phyloP scores from a whole-genome alignment of 2,113 vertebrate species.

The Dermatemys mawii region DNA sequence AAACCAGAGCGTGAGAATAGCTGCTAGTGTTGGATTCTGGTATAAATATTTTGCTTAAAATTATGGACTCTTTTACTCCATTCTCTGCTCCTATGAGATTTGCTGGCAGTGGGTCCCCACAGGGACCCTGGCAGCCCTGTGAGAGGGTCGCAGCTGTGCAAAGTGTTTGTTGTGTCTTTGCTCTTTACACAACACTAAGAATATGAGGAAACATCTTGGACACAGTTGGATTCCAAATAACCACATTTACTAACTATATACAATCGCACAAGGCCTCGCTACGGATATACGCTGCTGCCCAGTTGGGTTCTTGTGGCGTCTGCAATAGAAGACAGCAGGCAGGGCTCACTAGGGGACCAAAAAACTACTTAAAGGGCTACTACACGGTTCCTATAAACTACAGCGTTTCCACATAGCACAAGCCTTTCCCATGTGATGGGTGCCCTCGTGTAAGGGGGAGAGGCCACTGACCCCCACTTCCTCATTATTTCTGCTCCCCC shows the following conservation, averaged over 20 bases:
- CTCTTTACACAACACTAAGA: not conserved
- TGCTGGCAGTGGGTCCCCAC: not conserved
- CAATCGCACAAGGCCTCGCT: not conserved
- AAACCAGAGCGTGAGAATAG: constrained; percentile 74
- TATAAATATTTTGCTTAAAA: constrained; percentile 74
- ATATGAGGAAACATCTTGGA: rapidly evolving
- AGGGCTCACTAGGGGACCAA: not conserved
- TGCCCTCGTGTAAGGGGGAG: not conserved
- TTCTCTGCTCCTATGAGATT: constrained; percentile 8
- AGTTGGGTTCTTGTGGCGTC: not conserved
- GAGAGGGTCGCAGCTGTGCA: not conserved
- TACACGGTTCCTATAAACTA: not conserved
- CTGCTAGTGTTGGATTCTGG: constrained; percentile 62
- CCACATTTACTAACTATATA: not conserved
- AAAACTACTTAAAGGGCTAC: not conserved
- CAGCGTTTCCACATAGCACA: not conserved
- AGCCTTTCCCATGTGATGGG: not conserved
- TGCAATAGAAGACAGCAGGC: not conserved
- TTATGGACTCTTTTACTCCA: not conserved
- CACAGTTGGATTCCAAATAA: not conserved
- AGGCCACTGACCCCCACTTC: not conserved
- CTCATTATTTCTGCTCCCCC: not conserved
- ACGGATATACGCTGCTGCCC: not conserved
- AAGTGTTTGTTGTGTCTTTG: not conserved
- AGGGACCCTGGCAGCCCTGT: not conserved